phyloP scores from a whole-genome alignment of 1,140 invertebrate genomes.

The Glossosoma conforme region DNA sequence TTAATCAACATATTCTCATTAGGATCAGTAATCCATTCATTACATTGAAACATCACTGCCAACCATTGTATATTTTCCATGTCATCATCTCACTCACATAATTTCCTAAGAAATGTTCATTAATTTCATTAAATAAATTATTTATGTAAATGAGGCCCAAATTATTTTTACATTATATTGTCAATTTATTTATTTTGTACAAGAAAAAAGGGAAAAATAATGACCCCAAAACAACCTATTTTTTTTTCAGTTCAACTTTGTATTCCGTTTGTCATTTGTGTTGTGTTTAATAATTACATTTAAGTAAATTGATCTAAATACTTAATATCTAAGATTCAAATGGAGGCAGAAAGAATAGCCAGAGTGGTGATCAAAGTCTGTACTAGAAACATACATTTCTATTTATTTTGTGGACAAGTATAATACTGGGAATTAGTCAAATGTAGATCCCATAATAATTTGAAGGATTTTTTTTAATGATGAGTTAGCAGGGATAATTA shows the following conservation, averaged over 20 bases:
- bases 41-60: too few relatives aligned
- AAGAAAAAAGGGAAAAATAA: too few relatives aligned
- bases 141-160: too few relatives aligned
- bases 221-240: conserved; percentile 2
- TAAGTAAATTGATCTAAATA: neutral
- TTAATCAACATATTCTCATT: too few relatives aligned
- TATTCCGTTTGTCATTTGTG: conserved; percentile 1
- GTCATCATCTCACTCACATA: too few relatives aligned
- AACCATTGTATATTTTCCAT: too few relatives aligned
- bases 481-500: conserved; percentile 42
- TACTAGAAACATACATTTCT: conserved; percentile 20
- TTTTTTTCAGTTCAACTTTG: neutral
- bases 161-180: too few relatives aligned
- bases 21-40: too few relatives aligned
- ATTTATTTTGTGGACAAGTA: conserved; percentile 31
- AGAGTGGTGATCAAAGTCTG: conserved; percentile 5
- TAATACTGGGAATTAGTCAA: conserved; percentile 45
- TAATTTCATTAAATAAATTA: too few relatives aligned
- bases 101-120: too few relatives aligned
- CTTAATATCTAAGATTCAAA: neutral
- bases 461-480: conserved; percentile 44
- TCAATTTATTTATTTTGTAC: too few relatives aligned
- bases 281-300: neutral
- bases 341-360: neutral
- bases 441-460: conserved; percentile 44